Base-by-base conservation (phyloP, 2,113 vertebrate species). In the Ondatra zibethicus region DNA sequence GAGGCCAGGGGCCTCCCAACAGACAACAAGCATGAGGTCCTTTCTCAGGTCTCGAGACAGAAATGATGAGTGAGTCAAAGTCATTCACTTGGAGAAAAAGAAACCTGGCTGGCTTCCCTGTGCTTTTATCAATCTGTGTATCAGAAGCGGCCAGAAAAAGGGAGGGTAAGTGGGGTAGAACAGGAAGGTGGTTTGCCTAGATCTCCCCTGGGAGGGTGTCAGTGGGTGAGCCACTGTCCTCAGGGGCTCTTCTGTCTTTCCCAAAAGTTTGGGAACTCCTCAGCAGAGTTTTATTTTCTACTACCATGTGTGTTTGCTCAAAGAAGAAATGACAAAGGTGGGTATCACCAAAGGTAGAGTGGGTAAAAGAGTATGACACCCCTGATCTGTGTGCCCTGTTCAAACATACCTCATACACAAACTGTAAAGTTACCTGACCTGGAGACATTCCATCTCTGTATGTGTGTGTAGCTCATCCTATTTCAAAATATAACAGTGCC, bases 21-120 rank as follows among this genome's bases (percentile, higher is more conserved):
- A 87, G 70, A 95, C 95, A 52, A 86, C 13, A 89, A 58, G 81
- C 80, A 16, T 65, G 81, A 97, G 94, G 88, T 96, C 89, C 91
- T 39, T 52, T 88, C 94, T 93, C 82, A 55, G 87, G 89, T 88
- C 91, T 96, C 52, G 73, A 95, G 96, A 87, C 89, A 76, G 90
- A 89, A 94, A 96, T 73, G 93, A 92, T 89, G 95, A 96, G 91
- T 89, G 91, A 11, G 45, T 96, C 76, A 23, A 21, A 82, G 89
- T 12, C 80, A 92, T 52, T 77, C 70, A 29, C 55, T 73, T 52
- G 93, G 91, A 96, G 94, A 58, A 87, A 86, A 88, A 85, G 92
- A 66, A 92, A 88, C 72, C 63, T 95, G 91, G 47, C 86, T 85
- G 81, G 52, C 86, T 92, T 97, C 52, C 47, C 55, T 72, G 7